Base-by-base conservation (phyloP, 2,888 invertebrate genomes). In the Acanthosoma haemorrhoidale region DNA sequence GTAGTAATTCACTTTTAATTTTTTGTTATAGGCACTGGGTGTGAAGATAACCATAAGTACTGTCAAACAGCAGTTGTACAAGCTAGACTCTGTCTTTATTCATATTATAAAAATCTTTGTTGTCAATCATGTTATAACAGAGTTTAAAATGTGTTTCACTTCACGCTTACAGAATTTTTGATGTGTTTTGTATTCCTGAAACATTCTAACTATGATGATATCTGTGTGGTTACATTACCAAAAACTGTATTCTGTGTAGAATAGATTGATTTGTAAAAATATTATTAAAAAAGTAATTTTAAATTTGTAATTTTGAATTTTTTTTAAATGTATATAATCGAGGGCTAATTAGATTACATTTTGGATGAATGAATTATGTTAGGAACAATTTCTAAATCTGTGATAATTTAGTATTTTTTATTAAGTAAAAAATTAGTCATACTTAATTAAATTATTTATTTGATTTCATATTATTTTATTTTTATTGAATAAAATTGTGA, bases 391-490 rank as follows among this genome's bases (percentile, higher is more conserved):
- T 43, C 43, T 43, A 43, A 43, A 43, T 43, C 43, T 43, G 43
- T 43, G 43, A 43, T 43, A 43, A 43, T 43, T 43, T 43, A 21
- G 21, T 43, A 43, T 21, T 43, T 43, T 43, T 43, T 21, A 21
- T 43, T 18, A 43, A 21, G 43, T 43, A 43, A 21, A 43, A 43
- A 43, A 43, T 43, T 43, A 43, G 43, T 43, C 43, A 43, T 43
- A 43, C 43, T 43, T 43, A 9, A 21, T 43, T 43, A 43, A 41
- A 43, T 43, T 43, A 43, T 43, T 43, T 43, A 43, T 43, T 43
- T 43, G 18, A 43, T 21, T 43, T 43, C 13, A 13, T 43, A 43
- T 21, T 11, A 21, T 43, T 43, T 11, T 21, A 15, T 43, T 21
- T 43, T 43, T 43, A 43, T 11, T 18, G 13, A 11, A 43, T 18